A percentile compares a stretch with the other conserved stretches of the same genome.
phyloP scores from a whole-genome alignment of 2,797 vertebrate species.

The Heteromormyrus szaboi region DNA sequence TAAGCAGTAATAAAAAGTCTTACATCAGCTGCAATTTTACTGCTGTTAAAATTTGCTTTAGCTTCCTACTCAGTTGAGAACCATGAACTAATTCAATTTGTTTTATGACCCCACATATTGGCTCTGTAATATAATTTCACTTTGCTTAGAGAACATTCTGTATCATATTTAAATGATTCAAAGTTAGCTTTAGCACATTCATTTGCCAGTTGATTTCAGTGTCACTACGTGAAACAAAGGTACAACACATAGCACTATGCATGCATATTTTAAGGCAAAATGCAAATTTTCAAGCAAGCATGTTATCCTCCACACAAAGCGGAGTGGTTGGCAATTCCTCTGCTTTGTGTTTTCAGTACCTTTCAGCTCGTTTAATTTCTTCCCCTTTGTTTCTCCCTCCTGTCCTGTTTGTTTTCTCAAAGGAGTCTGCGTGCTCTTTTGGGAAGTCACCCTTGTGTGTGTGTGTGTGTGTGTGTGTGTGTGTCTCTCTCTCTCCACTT shows the following conservation, averaged over 20 bases:
- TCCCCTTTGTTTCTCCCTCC: not conserved
- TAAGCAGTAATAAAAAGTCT: not conserved
- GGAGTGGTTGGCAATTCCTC: not conserved
- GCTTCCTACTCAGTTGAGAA: not conserved
- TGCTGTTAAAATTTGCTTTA: not conserved
- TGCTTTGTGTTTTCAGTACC: not conserved
- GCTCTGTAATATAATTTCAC: not conserved
- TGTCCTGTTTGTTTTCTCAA: not conserved
- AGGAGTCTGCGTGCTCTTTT: not conserved
- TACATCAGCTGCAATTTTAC: not conserved
- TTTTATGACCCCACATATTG: not conserved
- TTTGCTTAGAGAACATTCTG: not conserved
- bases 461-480: not conserved
- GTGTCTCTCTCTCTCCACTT: not conserved
- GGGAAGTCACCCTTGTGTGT: not conserved
- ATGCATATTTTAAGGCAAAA: not conserved
- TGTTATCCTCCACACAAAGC: not conserved
- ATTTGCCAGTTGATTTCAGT: not conserved
- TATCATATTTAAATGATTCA: not conserved
- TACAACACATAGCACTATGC: not conserved
- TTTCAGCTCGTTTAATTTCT: not conserved
- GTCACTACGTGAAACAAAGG: not conserved
- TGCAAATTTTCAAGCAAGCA: not conserved
- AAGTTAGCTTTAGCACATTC: not conserved
- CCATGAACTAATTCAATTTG: not conserved